Conservation (phyloP, 2,113 vertebrate genomes). For the Brachyhypopomus occidentalis region DNA sequence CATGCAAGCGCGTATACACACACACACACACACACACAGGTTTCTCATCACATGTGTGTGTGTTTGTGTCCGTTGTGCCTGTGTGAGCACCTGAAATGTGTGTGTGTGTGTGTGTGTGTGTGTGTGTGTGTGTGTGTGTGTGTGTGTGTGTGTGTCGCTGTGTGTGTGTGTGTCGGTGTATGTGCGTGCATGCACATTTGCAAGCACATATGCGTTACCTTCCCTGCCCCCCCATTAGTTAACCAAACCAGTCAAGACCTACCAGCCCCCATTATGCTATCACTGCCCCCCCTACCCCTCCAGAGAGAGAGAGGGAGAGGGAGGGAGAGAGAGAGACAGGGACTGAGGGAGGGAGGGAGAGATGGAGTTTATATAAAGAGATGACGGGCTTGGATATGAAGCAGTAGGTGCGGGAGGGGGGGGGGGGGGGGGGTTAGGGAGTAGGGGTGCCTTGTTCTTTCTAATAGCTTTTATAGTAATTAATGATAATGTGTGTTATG, state of each 20-base stretch:
- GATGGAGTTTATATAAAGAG: slow-evolving; percentile 12
- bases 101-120: slow-evolving; percentile 56
- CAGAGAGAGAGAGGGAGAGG: slow-evolving; percentile 43
- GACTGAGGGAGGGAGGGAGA: neutral
- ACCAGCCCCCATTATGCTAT: slow-evolving; percentile 50
- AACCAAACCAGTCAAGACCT: slow-evolving; percentile 48
- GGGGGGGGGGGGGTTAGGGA: slow-evolving; percentile 26
- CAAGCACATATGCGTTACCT: slow-evolving; percentile 33
- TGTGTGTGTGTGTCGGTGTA: slow-evolving; percentile 47
- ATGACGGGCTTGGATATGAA: neutral
- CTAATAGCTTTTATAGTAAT: slow-evolving; percentile 32
- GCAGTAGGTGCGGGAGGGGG: neutral
- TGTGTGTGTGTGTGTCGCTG: no score
- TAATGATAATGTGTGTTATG: slow-evolving; percentile 28
- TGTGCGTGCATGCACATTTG: slow-evolving; percentile 28
- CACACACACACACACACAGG: no score
- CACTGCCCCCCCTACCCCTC: slow-evolving; percentile 42
- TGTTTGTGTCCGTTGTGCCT: slow-evolving; percentile 26
- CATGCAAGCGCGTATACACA: slow-evolving; percentile 3
- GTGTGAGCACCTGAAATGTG: slow-evolving; percentile 36
- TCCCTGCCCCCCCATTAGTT: slow-evolving; percentile 47
- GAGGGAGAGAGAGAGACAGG: neutral
- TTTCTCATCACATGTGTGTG: neutral
- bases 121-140: slow-evolving; percentile 53
- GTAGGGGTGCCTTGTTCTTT: slow-evolving; percentile 28